phyloP scores from a whole-genome alignment of 1,140 invertebrate species.

The Saccostrea cuccullata region DNA sequence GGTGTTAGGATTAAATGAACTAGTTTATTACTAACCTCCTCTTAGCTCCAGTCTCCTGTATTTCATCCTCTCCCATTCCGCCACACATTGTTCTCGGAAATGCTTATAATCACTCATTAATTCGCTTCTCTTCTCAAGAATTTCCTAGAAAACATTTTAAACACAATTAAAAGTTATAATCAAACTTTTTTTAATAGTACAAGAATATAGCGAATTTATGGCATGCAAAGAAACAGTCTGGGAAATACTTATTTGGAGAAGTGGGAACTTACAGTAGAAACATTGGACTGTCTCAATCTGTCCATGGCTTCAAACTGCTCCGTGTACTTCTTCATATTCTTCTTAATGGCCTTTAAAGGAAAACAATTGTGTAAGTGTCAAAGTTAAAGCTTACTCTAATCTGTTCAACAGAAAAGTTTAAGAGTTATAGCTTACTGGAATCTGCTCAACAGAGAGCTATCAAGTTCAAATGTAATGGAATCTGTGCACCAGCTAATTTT shows the following conservation, averaged over 20 bases:
- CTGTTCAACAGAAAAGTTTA: conserved; percentile 83
- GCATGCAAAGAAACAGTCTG: background rate
- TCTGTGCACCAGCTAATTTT: conserved; percentile 83
- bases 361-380: conserved; percentile 14
- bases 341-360: conserved; percentile 93
- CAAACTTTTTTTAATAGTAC: background rate
- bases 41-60: conserved; percentile 89
- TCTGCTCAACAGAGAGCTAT: conserved; percentile 83
- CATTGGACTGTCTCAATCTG: conserved; percentile 92
- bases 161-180: background rate
- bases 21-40: too few relatives aligned
- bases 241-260: too few relatives aligned
- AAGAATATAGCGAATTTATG: background rate
- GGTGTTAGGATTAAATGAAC: too few relatives aligned
- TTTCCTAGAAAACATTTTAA: conserved; percentile 82
- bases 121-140: conserved; percentile 94
- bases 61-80: conserved; percentile 88
- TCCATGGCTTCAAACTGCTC: conserved; percentile 98
- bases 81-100: conserved; percentile 83
- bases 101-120: conserved; percentile 93
- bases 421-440: conserved; percentile 75
- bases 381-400: conserved; percentile 75
- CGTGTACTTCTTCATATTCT: conserved; percentile 98
- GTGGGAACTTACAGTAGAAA: conserved; percentile 87
- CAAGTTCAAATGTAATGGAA: conserved; percentile 75